A percentile compares a stretch with the other conserved stretches of the same genome.
These are phyloP conservation scores for Phoenicopterus ruber DNA, from an alignment of 2,113 vertebrate species.

Conservation along the genomic window DNA sequence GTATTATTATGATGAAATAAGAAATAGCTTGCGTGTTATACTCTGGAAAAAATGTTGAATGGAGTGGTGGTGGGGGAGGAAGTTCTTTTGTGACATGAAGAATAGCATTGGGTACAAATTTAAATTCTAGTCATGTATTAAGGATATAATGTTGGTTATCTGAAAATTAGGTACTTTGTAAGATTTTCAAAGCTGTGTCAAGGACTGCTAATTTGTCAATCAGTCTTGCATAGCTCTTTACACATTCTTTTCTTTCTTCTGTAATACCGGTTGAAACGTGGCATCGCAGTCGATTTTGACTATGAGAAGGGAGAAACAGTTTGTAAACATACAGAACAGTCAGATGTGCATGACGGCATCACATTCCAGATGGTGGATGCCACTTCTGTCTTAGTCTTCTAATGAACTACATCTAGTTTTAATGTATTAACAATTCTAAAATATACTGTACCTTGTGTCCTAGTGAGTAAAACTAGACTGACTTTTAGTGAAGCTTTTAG, in stretches of 20 bases:
- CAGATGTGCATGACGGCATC: background rate
- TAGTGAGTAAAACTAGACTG: background rate
- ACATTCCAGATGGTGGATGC: background rate
- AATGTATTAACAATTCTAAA: background rate
- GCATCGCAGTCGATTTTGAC: background rate
- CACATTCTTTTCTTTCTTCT: background rate
- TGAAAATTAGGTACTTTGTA: background rate
- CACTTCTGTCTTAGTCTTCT: background rate
- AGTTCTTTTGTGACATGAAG: background rate
- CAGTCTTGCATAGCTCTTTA: background rate
- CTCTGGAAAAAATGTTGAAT: background rate
- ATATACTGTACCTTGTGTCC: background rate
- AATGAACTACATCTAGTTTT: background rate
- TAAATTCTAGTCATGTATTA: background rate
- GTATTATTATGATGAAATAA: background rate
- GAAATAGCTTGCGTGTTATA: background rate
- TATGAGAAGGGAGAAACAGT: background rate
- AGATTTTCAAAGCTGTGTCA: background rate
- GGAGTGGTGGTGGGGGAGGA: background rate
- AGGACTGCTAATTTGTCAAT: background rate
- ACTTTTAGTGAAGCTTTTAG: background rate
- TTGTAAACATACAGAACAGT: background rate
- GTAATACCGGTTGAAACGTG: background rate
- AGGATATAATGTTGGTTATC: background rate
- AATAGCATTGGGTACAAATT: background rate